A percentile compares a stretch with the other conserved stretches of the same genome.
Conservation (phyloP, 1,140 invertebrate species). For the Xylocopa sonorina region DNA sequence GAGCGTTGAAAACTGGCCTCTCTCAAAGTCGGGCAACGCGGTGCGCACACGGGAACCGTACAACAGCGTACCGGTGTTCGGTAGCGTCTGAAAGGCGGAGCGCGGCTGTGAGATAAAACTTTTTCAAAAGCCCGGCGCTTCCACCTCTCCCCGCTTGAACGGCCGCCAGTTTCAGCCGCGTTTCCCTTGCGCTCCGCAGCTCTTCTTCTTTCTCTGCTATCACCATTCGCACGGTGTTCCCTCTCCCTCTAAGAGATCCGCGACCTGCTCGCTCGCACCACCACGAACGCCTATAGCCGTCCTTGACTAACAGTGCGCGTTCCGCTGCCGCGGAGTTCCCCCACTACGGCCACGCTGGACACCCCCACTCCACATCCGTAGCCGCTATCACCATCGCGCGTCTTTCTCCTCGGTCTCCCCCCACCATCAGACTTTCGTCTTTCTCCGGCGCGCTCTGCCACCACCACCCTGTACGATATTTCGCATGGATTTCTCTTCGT, state of each 20-base stretch:
- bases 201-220: slow-evolving; percentile 41
- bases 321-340: slow-evolving; percentile 25
- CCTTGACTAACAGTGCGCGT: slow-evolving; percentile 11
- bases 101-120: slow-evolving; percentile 80
- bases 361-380: slow-evolving; percentile 28
- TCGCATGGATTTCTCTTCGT: slow-evolving; percentile 9
- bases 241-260: background rate
- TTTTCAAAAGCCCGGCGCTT: slow-evolving; percentile 80
- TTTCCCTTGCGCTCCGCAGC: slow-evolving; percentile 2
- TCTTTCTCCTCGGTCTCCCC: slow-evolving; percentile 15
- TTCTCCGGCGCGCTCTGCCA: slow-evolving; percentile 3
- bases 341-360: background rate
- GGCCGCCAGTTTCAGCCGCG: slow-evolving; percentile 11
- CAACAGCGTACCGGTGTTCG: slow-evolving; percentile 78
- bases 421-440: slow-evolving; percentile 18
- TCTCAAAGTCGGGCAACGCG: slow-evolving; percentile 11
- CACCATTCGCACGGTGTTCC: slow-evolving; percentile 10
- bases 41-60: slow-evolving; percentile 61
- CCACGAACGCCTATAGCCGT: background rate
- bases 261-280: background rate
- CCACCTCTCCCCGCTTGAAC: slow-evolving; percentile 62
- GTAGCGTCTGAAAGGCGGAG: slow-evolving; percentile 79
- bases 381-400: slow-evolving; percentile 18
- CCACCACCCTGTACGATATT: slow-evolving; percentile 4
- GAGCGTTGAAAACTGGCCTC: background rate